phyloP scores from a whole-genome alignment of 2,888 invertebrate genomes.

The Leucophenga maculata region DNA sequence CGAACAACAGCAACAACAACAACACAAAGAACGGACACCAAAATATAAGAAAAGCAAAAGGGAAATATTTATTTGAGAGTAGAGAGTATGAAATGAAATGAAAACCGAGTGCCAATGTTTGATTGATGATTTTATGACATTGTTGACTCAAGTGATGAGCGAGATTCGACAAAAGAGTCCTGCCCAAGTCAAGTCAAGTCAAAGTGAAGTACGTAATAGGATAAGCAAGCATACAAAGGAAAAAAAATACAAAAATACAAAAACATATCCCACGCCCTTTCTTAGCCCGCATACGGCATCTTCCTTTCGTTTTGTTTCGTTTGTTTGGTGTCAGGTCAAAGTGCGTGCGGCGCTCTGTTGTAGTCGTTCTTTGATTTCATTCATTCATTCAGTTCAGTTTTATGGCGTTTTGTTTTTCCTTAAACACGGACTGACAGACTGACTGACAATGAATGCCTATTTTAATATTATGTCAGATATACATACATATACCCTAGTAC shows the following conservation, averaged over 20 bases:
- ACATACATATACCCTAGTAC: no score
- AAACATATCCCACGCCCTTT: slow-evolving; percentile 4
- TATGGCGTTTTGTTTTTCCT: slow-evolving; percentile 35
- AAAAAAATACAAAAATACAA: no score
- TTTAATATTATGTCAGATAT: not conserved
- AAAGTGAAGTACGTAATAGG: slow-evolving; percentile 19
- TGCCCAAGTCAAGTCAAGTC: not conserved
- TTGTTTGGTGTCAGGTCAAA: slow-evolving; percentile 56
- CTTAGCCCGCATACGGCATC: not conserved
- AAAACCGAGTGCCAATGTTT: slow-evolving; percentile 34
- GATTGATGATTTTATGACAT: slow-evolving; percentile 67
- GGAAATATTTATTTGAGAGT: slow-evolving; percentile 5
- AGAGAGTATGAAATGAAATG: no score
- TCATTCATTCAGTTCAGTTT: no score
- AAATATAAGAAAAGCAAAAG: not conserved
- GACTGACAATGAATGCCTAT: slow-evolving; percentile 12
- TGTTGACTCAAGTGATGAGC: slow-evolving; percentile 64
- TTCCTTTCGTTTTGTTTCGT: not conserved
- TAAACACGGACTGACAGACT: no score
- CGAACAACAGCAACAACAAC: slow-evolving; percentile 21
- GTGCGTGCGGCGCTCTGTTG: slow-evolving; percentile 42
- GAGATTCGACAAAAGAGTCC: slow-evolving; percentile 22
- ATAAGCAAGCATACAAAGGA: no score
- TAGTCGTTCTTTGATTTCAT: slow-evolving; percentile 45
- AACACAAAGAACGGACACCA: not conserved